Conservation (phyloP, 1,140 invertebrate species). For the Saccostrea cuccullata region DNA sequence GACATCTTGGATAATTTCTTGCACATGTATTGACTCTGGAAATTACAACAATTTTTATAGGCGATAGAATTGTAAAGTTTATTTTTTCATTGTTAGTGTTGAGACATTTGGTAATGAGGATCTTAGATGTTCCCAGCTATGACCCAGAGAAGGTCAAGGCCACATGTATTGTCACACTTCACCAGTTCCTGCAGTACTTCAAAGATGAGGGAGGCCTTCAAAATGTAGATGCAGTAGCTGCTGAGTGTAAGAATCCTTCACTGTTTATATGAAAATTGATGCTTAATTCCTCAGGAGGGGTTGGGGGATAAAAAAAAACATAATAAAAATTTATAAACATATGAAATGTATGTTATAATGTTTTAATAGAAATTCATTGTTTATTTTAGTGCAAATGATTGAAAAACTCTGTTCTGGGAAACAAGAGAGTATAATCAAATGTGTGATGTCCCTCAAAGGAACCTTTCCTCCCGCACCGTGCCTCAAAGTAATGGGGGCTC, state of each 20-base stretch:
- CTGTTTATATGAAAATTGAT: background rate
- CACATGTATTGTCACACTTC: conserved; percentile 76
- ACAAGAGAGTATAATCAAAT: conserved; percentile 72
- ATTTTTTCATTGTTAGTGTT: too few relatives aligned
- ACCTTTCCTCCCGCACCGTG: conserved; percentile 70
- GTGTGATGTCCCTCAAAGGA: conserved; percentile 70
- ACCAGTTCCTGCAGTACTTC: conserved; percentile 79
- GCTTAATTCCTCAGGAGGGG: too few relatives aligned
- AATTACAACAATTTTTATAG: too few relatives aligned
- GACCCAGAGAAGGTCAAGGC: conserved; percentile 68
- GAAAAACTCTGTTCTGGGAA: conserved; percentile 70
- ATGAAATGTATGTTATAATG: background rate
- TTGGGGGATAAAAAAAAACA: background rate
- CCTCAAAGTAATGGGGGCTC: conserved; percentile 73
- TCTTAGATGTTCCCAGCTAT: conserved; percentile 76
- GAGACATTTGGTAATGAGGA: conserved; percentile 74
- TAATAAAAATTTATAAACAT: background rate
- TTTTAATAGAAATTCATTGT: too few relatives aligned
- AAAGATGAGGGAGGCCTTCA: conserved; percentile 70
- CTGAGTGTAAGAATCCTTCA: conserved; percentile 74
- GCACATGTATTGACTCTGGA: background rate
- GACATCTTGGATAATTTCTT: background rate
- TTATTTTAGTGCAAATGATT: conserved; percentile 72
- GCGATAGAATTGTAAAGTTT: too few relatives aligned
- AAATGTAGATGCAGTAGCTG: conserved; percentile 73